Conservation (phyloP, 2,797 vertebrate genomes). For the Semaprochilodus insignis region DNA sequence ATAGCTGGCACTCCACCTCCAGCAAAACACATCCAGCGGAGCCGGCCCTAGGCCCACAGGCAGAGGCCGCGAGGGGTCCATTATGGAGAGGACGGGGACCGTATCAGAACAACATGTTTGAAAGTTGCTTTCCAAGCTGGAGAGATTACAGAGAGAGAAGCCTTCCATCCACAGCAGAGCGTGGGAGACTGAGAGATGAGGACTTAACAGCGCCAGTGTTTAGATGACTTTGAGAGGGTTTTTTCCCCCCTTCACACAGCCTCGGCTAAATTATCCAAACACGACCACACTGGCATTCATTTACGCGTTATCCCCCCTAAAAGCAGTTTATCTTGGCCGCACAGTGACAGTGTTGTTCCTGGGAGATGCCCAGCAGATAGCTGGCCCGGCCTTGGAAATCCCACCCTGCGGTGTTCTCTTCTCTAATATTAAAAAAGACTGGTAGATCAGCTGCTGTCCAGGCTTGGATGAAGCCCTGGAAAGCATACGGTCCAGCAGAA, state of each 20-base stretch:
- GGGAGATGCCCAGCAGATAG: conserved; percentile 72
- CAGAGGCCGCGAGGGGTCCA: conserved; percentile 9
- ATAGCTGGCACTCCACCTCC: conserved; percentile 41
- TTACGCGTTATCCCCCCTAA: conserved; percentile 69
- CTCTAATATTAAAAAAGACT: conserved; percentile 72
- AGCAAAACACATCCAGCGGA: conserved; percentile 42
- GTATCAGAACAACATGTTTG: conserved; percentile 50
- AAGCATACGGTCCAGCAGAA: conserved; percentile 55
- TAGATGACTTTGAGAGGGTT: conserved; percentile 75
- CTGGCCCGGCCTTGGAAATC: conserved; percentile 74
- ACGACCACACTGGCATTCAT: conserved; percentile 78
- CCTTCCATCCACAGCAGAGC: conserved; percentile 39
- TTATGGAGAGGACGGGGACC: conserved; percentile 34
- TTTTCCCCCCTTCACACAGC: conserved; percentile 60
- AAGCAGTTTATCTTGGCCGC: conserved; percentile 75
- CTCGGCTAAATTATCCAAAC: conserved; percentile 78
- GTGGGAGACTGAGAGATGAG: conserved; percentile 67
- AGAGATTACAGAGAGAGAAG: conserved; percentile 27
- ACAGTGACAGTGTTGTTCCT: conserved; percentile 78
- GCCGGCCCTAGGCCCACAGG: conserved; percentile 32
- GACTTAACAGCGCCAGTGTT: conserved; percentile 70
- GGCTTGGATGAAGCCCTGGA: conserved; percentile 60
- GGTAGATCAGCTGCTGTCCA: conserved; percentile 71
- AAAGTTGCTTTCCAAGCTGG: conserved; percentile 17
- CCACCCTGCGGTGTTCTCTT: conserved; percentile 68